Percentiles rank a stretch among this genome's conserved stretches.
Evolutionary conservation across 1,140 invertebrate species (phyloP).

Genomic region (Caerostris darwini): DNA sequence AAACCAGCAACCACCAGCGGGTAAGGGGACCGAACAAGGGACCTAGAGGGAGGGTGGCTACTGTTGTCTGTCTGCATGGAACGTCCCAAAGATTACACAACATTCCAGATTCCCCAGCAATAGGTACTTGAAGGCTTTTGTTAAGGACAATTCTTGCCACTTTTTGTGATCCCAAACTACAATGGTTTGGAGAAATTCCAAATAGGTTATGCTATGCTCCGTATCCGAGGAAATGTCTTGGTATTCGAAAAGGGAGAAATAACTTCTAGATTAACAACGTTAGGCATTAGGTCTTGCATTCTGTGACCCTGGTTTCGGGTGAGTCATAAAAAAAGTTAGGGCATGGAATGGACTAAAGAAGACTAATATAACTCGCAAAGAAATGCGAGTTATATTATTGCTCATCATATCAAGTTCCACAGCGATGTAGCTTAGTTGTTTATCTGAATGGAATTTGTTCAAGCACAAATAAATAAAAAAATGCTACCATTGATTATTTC

Average conservation of each 20-base stretch:
- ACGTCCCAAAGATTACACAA: constrained; percentile 67
- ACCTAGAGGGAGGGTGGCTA: constrained; percentile 18
- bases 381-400: no score
- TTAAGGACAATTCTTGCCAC: constrained; percentile 20
- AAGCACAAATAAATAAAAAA: no score
- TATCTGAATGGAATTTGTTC: no score
- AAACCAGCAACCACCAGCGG: constrained; percentile 69
- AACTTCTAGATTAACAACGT: constrained; percentile 59
- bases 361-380: not conserved
- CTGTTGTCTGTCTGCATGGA: constrained; percentile 37
- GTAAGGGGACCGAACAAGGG: constrained; percentile 60
- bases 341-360: not conserved
- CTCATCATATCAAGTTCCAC: no score
- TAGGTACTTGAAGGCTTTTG: constrained; percentile 20
- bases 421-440: no score
- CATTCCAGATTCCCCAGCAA: constrained; percentile 58
- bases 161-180: constrained; percentile 66
- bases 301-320: not conserved
- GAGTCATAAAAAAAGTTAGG: not conserved
- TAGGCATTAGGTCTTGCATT: constrained; percentile 36
- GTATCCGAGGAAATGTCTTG: constrained; percentile 63
- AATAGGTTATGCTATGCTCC: not conserved
- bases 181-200: constrained; percentile 71
- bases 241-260: constrained; percentile 46
- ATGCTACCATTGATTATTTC: no score